phyloP scores from a whole-genome alignment of 2,888 invertebrate genomes.

The Gari tellinella region DNA sequence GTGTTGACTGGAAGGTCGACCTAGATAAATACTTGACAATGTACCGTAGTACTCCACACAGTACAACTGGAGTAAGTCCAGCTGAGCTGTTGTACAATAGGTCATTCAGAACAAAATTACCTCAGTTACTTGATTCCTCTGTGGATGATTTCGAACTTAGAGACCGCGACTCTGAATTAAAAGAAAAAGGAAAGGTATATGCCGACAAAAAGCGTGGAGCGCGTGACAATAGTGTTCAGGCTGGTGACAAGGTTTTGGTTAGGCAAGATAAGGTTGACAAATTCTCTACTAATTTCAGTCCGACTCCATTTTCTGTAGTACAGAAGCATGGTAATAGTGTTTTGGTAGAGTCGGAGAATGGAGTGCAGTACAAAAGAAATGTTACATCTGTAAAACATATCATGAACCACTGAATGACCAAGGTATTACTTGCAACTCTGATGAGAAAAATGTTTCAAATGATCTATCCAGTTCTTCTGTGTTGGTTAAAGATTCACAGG shows the following conservation, averaged over 20 bases:
- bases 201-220: constrained; percentile 11
- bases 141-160: constrained; percentile 8
- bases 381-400: constrained; percentile 10
- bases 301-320: constrained; percentile 2
- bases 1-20: constrained; percentile 41
- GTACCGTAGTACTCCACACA: constrained; percentile 56
- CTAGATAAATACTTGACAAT: constrained; percentile 42
- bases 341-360: neutral
- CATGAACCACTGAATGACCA: too few relatives aligned
- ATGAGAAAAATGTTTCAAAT: too few relatives aligned
- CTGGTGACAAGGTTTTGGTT: constrained; percentile 29
- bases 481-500: too few relatives aligned
- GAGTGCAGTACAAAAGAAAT: constrained; percentile 7
- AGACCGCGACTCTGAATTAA: constrained; percentile 17
- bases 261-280: constrained; percentile 14
- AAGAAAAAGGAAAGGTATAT: constrained; percentile 32
- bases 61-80: constrained; percentile 40
- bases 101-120: constrained; percentile 7
- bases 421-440: too few relatives aligned
- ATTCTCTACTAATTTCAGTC: neutral
- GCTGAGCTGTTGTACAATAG: constrained; percentile 2
- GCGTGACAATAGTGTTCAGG: constrained; percentile 10
- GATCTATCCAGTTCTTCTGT: too few relatives aligned
- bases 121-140: neutral
- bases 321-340: constrained; percentile 8